Conservation (phyloP, 2,113 vertebrate species). For the Toxotes jaculatrix region DNA sequence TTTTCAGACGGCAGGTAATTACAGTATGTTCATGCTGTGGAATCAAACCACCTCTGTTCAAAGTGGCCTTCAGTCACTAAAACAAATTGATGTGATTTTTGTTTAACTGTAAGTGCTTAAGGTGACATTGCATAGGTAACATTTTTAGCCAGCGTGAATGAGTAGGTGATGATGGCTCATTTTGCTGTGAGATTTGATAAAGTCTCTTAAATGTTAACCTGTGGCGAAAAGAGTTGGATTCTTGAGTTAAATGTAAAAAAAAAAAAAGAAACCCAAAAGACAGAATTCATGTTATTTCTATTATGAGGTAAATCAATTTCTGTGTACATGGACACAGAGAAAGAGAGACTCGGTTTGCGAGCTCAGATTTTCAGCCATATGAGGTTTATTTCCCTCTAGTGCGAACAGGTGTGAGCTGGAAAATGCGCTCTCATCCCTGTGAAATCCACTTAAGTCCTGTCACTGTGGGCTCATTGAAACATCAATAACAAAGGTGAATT, state of each 20-base stretch:
- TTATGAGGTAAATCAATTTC: background rate
- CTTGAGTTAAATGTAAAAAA: conserved; percentile 28
- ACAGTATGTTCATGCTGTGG: conserved; percentile 38
- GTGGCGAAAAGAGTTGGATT: conserved; percentile 33
- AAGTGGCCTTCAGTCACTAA: conserved; percentile 69
- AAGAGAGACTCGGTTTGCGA: background rate
- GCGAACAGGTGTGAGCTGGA: conserved; percentile 35
- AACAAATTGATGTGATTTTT: conserved; percentile 21
- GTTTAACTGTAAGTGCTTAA: conserved; percentile 36
- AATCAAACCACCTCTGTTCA: conserved; percentile 48
- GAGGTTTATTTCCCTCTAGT: conserved; percentile 1
- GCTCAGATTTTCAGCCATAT: conserved; percentile 10
- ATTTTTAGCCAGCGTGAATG: background rate
- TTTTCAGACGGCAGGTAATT: conserved; percentile 30
- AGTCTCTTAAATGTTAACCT: conserved; percentile 48
- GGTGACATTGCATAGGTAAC: conserved; percentile 13
- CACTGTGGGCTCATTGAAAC: conserved; percentile 24
- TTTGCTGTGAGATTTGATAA: conserved; percentile 44
- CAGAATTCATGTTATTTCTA: conserved; percentile 16
- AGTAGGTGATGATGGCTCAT: background rate
- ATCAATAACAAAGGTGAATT: conserved; percentile 22
- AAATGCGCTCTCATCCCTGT: conserved; percentile 37
- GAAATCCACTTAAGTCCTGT: conserved; percentile 41
- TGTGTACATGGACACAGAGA: background rate
- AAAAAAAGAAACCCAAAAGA: conserved; percentile 16